Evolutionary conservation across 2,888 invertebrate genomes (phyloP).

Genomic region (Eudasyphora cyanicolor): DNA sequence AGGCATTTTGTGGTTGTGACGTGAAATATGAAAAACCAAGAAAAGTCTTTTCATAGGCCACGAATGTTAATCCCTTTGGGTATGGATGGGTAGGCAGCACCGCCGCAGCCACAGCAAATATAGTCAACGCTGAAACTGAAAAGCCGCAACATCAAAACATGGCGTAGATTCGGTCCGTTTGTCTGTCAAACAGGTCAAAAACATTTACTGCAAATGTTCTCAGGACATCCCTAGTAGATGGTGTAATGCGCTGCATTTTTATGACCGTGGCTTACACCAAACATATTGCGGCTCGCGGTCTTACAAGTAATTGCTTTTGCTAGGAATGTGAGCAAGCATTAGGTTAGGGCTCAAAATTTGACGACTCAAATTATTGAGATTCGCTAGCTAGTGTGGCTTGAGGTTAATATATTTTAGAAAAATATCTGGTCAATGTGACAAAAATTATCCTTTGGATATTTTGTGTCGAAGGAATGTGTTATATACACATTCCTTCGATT

Average conservation of each 20-base stretch:
- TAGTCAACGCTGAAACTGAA: constrained; percentile 3
- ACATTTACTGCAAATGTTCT: constrained; percentile 38
- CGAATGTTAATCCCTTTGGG: not conserved
- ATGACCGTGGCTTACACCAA: not conserved
- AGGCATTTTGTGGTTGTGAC: not conserved
- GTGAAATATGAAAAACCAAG: constrained; percentile 1
- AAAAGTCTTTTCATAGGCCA: constrained; percentile 10
- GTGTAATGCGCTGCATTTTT: constrained; percentile 20
- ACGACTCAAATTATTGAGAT: no score
- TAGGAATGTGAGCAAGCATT: no score
- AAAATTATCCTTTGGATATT: no score
- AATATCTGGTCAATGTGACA: no score
- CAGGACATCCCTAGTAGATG: constrained; percentile 32
- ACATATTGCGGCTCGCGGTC: constrained; percentile 9
- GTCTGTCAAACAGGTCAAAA: constrained; percentile 47
- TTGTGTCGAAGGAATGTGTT: no score
- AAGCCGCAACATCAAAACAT: constrained; percentile 39
- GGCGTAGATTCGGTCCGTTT: no score
- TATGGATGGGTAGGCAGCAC: not conserved
- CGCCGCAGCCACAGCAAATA: not conserved
- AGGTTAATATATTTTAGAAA: no score
- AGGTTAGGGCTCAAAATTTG: no score
- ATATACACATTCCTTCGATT: no score
- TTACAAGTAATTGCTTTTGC: constrained; percentile 6
- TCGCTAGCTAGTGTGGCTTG: no score